These are phyloP conservation scores for Cyclargus thomasi DNA, from an alignment of 1,140 invertebrate species.

Conservation along the genomic window DNA sequence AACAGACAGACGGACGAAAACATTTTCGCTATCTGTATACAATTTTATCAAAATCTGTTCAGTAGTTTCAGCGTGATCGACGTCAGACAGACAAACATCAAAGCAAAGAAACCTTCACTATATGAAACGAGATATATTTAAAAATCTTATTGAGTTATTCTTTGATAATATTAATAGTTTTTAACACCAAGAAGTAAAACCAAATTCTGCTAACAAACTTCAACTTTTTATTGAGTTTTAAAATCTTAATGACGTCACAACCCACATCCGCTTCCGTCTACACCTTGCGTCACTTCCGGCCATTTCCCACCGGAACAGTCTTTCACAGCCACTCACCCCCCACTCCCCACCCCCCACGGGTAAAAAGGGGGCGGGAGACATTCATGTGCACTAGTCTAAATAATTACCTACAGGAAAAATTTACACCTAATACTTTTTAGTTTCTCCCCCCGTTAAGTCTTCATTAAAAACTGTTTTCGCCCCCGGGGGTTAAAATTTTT, in stretches of 20 bases:
- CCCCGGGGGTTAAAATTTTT: not conserved
- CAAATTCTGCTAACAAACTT: too few species aligned
- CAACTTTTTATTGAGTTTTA: not conserved
- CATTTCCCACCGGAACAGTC: conserved; percentile 23
- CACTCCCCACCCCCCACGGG: conserved; percentile 12
- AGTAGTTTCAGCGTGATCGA: too few species aligned
- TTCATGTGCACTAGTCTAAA: conserved; percentile 5
- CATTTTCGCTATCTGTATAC: too few species aligned
- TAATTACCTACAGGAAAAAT: conserved; percentile 14
- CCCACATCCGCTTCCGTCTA: not conserved
- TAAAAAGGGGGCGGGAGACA: not conserved
- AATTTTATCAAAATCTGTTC: too few species aligned
- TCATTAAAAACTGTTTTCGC: not conserved
- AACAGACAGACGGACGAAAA: too few species aligned
- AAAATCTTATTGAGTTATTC: too few species aligned
- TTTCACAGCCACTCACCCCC: conserved; percentile 18
- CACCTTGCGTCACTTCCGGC: not conserved
- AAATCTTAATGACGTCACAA: not conserved
- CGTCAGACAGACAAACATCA: too few species aligned
- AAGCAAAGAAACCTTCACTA: too few species aligned
- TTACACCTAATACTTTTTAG: not conserved
- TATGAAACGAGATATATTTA: too few species aligned
- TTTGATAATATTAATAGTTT: too few species aligned
- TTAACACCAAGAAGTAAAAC: too few species aligned
- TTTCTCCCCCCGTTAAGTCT: not conserved